A percentile compares a stretch with the other conserved stretches of the same genome.
Conservation (phyloP, 1,140 invertebrate species). For the Pogonus chalceus region DNA sequence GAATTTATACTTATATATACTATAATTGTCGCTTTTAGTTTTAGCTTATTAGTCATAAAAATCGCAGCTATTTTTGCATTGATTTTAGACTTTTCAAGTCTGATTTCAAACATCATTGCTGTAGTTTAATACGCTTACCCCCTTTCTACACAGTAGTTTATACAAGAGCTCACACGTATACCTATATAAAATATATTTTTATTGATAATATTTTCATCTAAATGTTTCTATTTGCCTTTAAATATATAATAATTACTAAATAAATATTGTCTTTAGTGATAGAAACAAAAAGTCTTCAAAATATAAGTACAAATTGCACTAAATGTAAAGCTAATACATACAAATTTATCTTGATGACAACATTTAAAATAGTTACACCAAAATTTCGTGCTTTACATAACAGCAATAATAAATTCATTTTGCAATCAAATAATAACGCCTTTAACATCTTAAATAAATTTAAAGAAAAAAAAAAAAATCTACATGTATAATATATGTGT, state of each 20-base stretch:
- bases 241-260: not conserved
- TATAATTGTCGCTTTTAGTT: not conserved
- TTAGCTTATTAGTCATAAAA: not conserved
- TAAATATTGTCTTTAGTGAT: not conserved
- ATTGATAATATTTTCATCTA: not conserved
- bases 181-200: constrained; percentile 3
- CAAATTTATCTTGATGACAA: not conserved
- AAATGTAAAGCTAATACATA: not conserved
- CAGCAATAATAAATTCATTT: not conserved
- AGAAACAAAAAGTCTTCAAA: not conserved
- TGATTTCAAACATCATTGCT: not conserved
- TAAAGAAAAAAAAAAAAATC: not conserved
- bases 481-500: not conserved
- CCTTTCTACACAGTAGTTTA: not conserved
- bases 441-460: not conserved
- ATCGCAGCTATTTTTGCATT: not conserved
- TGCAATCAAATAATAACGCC: not conserved
- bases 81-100: not conserved
- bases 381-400: not conserved
- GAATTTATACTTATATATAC: not conserved
- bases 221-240: not conserved
- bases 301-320: not conserved
- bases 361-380: not conserved
- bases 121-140: constrained; percentile 2
- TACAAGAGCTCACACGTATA: not conserved